phyloP scores from a whole-genome alignment of 2,797 vertebrate genomes.

The Capromys pilorides region DNA sequence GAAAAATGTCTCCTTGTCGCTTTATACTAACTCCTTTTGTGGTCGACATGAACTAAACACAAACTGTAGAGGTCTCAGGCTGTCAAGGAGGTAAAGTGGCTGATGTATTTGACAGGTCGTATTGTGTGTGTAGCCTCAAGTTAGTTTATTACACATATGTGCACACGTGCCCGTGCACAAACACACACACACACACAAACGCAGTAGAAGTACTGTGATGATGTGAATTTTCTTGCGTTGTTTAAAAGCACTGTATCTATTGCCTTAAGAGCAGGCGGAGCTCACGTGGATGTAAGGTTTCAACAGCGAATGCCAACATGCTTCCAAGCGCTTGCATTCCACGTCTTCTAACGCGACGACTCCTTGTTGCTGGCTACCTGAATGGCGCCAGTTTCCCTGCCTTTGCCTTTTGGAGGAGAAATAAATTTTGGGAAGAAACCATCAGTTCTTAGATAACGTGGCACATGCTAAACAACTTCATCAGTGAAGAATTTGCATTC shows the following conservation, averaged over 20 bases:
- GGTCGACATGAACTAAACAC: background rate
- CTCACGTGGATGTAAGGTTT: background rate
- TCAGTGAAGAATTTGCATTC: slow-evolving; percentile 7
- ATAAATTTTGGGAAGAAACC: slow-evolving; percentile 81
- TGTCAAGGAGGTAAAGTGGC: background rate
- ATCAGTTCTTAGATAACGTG: slow-evolving; percentile 71
- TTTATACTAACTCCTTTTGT: background rate
- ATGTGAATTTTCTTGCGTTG: slow-evolving; percentile 15
- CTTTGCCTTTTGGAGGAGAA: slow-evolving; percentile 80
- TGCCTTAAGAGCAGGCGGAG: background rate
- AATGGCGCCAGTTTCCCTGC: slow-evolving; percentile 63
- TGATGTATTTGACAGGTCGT: background rate
- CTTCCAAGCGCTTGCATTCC: background rate
- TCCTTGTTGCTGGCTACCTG: slow-evolving; percentile 10
- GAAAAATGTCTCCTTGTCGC: background rate
- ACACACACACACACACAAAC: background rate
- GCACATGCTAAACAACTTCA: slow-evolving; percentile 77
- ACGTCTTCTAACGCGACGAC: slow-evolving; percentile 57
- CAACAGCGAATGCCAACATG: background rate
- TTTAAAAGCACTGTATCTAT: background rate
- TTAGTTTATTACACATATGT: background rate
- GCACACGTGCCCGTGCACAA: background rate
- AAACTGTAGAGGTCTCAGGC: background rate
- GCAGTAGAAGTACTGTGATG: background rate
- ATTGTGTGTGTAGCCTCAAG: background rate